These are phyloP conservation scores for Bufotes viridis DNA, from an alignment of 2,797 vertebrate species.

Conservation along the genomic window DNA sequence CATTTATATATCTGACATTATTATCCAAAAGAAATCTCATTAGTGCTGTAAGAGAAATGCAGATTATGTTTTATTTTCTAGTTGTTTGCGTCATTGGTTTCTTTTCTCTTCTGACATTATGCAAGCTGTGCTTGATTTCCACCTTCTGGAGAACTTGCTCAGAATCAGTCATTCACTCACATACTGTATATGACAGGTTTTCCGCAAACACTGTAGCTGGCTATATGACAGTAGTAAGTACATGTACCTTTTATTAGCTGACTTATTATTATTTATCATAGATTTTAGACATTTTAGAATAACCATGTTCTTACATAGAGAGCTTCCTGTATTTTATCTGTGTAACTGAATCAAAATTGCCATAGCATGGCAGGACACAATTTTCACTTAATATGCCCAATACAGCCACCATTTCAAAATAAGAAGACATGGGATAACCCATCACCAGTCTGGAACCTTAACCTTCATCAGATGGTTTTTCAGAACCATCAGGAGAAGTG, in stretches of 20 bases:
- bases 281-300: neutral
- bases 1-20: neutral
- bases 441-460: too few species aligned
- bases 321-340: neutral
- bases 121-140: neutral
- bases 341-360: neutral
- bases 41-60: neutral
- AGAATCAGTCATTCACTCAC: neutral
- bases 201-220: neutral
- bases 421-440: too few species aligned
- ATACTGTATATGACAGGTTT: neutral
- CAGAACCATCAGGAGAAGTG: too few species aligned
- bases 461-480: too few species aligned
- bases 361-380: neutral
- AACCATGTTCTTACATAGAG: too few species aligned
- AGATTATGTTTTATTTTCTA: neutral
- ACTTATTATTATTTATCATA: neutral
- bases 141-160: neutral
- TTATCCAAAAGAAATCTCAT: neutral
- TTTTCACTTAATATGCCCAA: too few species aligned
- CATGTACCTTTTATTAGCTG: neutral
- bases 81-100: neutral
- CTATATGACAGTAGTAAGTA: neutral
- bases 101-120: slow-evolving; percentile 7
- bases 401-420: too few species aligned